Conservation (phyloP, 2,888 invertebrate species). For the Melanotus villosus region DNA sequence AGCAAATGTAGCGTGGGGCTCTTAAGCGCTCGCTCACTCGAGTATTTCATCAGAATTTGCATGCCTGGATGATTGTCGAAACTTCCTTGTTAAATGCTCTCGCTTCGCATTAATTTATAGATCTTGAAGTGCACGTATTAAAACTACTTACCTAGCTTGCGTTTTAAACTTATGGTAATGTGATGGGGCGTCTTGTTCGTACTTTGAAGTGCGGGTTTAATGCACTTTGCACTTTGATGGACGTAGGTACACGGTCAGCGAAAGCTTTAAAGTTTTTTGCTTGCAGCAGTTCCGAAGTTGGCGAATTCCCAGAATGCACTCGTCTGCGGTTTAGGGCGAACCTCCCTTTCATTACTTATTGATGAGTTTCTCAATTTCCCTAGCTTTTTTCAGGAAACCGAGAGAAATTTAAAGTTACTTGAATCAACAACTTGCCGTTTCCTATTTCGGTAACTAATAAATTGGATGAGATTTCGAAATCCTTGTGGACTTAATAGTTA, state of each 20-base stretch:
- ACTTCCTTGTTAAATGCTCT: constrained; percentile 60
- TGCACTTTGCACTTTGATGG: constrained; percentile 31
- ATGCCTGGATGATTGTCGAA: constrained; percentile 58
- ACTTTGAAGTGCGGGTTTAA: constrained; percentile 5
- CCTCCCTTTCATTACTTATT: constrained; percentile 45
- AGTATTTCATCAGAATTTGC: constrained; percentile 62
- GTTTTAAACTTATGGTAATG: constrained; percentile 21
- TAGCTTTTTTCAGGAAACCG: constrained; percentile 12
- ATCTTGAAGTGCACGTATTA: constrained; percentile 53
- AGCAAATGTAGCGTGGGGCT: constrained; percentile 63
- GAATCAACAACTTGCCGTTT: background rate
- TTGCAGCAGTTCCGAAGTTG: constrained; percentile 38
- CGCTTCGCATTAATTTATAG: constrained; percentile 58
- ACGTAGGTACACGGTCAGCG: constrained; percentile 27
- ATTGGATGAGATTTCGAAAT: background rate
- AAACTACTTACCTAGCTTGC: constrained; percentile 41
- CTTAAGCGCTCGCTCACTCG: constrained; percentile 59
- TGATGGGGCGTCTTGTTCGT: constrained; percentile 11
- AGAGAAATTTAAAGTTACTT: background rate
- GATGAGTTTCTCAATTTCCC: constrained; percentile 39
- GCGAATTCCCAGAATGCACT: constrained; percentile 42
- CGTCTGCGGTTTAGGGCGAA: constrained; percentile 39
- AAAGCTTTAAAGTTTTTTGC: constrained; percentile 36
- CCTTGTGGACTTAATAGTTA: background rate
- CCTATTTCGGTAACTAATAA: background rate